Percentiles rank a stretch among this genome's conserved stretches.
These are phyloP conservation scores for Parthenolecanium corni DNA, from an alignment of 2,888 invertebrate genomes.

Conservation along the genomic window DNA sequence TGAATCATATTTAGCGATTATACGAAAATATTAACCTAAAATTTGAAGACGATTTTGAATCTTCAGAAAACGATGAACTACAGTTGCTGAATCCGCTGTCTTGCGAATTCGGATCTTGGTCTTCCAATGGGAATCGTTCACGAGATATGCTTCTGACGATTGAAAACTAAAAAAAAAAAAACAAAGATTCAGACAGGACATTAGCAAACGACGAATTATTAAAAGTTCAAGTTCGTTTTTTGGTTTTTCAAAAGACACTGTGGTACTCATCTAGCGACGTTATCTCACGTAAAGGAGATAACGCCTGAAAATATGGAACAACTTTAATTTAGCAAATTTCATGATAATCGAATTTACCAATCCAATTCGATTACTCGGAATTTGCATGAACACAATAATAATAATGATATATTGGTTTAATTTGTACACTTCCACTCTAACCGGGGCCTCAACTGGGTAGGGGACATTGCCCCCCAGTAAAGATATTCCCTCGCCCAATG, in stretches of 20 bases:
- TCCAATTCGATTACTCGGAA: slow-evolving; percentile 6
- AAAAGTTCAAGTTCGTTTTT: background rate
- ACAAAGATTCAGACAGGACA: background rate
- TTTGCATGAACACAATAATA: no score
- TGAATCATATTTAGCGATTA: no score
- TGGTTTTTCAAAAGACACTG: no score
- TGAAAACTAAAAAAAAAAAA: slow-evolving; percentile 13
- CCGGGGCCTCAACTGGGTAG: no score
- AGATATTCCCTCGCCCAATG: no score
- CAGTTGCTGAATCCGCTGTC: slow-evolving; percentile 48
- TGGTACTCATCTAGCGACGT: slow-evolving; percentile 4
- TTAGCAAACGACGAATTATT: background rate
- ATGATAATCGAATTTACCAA: slow-evolving; percentile 9
- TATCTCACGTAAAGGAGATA: background rate
- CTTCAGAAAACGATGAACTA: slow-evolving; percentile 36
- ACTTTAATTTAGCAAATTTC: slow-evolving; percentile 9
- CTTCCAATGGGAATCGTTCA: slow-evolving; percentile 41
- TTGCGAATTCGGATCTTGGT: slow-evolving; percentile 46
- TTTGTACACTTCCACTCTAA: no score
- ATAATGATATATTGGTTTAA: no score
- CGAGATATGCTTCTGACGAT: slow-evolving; percentile 1
- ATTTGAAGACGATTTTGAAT: slow-evolving; percentile 30
- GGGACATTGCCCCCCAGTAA: no score
- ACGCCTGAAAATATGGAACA: slow-evolving; percentile 8
- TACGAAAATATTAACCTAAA: slow-evolving; percentile 4